Evolutionary conservation across 2,888 invertebrate species (phyloP).

Genomic region (Caenorhabditis afra): DNA sequence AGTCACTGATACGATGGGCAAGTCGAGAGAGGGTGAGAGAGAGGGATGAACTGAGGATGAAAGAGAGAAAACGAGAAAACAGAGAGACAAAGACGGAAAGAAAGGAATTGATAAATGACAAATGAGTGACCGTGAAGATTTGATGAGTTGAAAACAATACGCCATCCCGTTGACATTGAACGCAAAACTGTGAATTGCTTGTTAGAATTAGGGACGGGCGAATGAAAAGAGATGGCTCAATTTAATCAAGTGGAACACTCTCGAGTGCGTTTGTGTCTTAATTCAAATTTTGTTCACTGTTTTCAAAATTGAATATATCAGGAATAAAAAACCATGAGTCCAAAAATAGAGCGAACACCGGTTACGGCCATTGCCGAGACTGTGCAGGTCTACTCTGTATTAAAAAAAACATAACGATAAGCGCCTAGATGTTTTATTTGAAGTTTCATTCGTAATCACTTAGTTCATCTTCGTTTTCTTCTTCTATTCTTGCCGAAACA

Average conservation of each 20-base stretch:
- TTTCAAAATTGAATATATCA: too few relatives aligned
- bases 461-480: conserved; percentile 57
- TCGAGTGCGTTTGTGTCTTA: too few relatives aligned
- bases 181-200: background rate
- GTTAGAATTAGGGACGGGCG: background rate
- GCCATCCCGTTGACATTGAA: conserved; percentile 25
- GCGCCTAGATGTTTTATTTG: too few relatives aligned
- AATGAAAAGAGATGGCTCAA: too few relatives aligned
- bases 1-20: too few relatives aligned
- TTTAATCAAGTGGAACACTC: too few relatives aligned
- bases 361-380: too few relatives aligned
- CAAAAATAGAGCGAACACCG: too few relatives aligned
- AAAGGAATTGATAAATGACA: conserved; percentile 47
- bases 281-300: too few relatives aligned
- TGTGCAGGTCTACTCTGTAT: too few relatives aligned
- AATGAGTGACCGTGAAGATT: conserved; percentile 62
- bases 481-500: conserved; percentile 44
- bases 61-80: background rate
- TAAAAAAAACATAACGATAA: too few relatives aligned
- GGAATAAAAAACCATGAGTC: too few relatives aligned
- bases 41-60: background rate
- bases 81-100: background rate
- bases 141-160: conserved; percentile 62
- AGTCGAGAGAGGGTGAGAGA: background rate
- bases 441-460: conserved; percentile 38